Evolutionary conservation across 1,140 invertebrate genomes (phyloP).

Genomic region (Hycleus cichorii): DNA sequence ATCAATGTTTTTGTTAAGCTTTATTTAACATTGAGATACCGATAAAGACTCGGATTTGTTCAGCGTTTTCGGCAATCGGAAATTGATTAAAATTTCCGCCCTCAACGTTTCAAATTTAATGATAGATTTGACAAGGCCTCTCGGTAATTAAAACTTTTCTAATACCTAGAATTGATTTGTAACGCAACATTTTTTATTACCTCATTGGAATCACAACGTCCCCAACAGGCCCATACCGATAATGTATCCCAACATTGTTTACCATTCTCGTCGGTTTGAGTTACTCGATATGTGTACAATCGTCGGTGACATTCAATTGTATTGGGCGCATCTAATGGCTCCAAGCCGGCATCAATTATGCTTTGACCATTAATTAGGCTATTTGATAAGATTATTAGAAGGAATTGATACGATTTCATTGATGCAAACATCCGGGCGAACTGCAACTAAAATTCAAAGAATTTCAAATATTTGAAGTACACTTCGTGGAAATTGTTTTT

Average conservation of each 20-base stretch:
- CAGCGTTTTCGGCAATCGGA: no score
- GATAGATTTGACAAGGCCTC: no score
- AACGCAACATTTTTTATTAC: slow-evolving; percentile 31
- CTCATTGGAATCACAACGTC: slow-evolving; percentile 76
- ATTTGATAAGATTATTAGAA: background rate
- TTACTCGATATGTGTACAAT: slow-evolving; percentile 44
- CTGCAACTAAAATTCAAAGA: background rate
- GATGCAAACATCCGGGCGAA: background rate
- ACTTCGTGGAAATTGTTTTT: no score
- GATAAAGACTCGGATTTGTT: no score
- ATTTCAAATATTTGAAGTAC: background rate
- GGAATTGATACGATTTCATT: background rate
- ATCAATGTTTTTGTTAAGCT: no score
- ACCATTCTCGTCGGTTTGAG: slow-evolving; percentile 55
- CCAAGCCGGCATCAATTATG: slow-evolving; percentile 24
- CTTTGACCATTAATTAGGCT: slow-evolving; percentile 7
- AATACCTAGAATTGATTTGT: no score
- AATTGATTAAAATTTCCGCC: no score
- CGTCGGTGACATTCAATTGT: slow-evolving; percentile 43
- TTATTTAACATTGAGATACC: no score
- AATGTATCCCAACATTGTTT: slow-evolving; percentile 63
- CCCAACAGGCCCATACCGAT: slow-evolving; percentile 71
- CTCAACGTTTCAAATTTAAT: no score
- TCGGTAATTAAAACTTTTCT: no score
- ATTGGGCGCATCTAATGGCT: slow-evolving; percentile 12